These are phyloP conservation scores for Crotalus helleri DNA, from an alignment of 2,113 vertebrate species.

Conservation along the genomic window DNA sequence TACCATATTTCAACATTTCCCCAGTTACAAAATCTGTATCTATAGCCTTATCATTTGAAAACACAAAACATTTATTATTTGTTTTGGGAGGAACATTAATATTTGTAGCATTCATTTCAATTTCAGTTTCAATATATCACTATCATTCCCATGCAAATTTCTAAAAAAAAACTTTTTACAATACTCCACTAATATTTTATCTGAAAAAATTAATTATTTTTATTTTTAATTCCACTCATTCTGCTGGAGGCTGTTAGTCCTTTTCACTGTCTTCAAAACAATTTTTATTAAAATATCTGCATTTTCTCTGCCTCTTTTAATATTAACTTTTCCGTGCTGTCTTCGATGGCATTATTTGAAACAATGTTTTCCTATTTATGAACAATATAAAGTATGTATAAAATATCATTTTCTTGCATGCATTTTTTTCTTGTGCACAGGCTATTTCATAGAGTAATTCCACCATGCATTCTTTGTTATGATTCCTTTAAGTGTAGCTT, in stretches of 20 bases:
- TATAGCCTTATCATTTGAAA: not conserved
- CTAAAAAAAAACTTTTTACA: not conserved
- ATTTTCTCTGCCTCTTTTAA: not conserved
- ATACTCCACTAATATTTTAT: not conserved
- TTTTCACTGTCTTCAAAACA: not conserved
- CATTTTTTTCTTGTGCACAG: too few relatives aligned
- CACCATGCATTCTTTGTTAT: too few relatives aligned
- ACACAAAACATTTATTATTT: not conserved
- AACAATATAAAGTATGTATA: not conserved
- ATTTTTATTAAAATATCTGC: not conserved
- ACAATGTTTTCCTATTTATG: not conserved
- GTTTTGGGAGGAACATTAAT: not conserved
- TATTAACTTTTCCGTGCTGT: not conserved
- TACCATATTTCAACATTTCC: not conserved
- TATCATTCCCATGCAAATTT: not conserved
- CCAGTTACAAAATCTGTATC: not conserved
- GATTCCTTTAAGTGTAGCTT: too few relatives aligned
- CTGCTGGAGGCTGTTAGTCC: not conserved
- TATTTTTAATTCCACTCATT: not conserved
- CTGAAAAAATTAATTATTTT: not conserved
- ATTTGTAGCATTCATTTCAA: not conserved
- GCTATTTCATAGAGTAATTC: too few relatives aligned
- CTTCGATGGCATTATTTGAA: not conserved
- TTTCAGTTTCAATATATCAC: not conserved
- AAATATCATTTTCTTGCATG: not conserved